These are phyloP conservation scores for Stegodyphus mimosarum DNA, from an alignment of 1,140 invertebrate genomes.

Conservation along the genomic window DNA sequence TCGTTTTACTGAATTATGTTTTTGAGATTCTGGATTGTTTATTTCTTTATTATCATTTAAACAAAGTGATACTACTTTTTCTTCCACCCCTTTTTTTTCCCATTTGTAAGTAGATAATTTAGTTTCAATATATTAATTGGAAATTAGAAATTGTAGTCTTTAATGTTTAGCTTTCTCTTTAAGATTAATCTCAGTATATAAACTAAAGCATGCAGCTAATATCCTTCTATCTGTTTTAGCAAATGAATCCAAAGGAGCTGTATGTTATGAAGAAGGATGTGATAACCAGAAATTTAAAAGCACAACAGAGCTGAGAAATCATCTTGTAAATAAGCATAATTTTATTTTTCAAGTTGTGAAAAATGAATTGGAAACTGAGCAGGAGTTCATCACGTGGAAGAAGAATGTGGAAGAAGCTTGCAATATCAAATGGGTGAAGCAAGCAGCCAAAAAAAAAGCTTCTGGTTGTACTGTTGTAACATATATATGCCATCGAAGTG, in stretches of 20 bases:
- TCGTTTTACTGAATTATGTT: too few species aligned
- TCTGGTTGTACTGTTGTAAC: conserved; percentile 51
- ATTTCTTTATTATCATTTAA: too few species aligned
- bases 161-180: too few species aligned
- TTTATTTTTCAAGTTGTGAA: conserved; percentile 55
- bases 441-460: conserved; percentile 55
- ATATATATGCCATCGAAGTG: conserved; percentile 50
- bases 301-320: conserved; percentile 44
- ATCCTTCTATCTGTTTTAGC: conserved; percentile 23
- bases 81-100: too few species aligned
- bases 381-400: conserved; percentile 47
- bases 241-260: conserved; percentile 34
- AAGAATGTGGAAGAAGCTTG: conserved; percentile 55
- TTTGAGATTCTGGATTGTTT: too few species aligned
- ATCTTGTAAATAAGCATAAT: conserved; percentile 54
- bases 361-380: conserved; percentile 49
- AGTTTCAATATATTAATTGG: too few species aligned
- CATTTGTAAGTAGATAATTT: too few species aligned
- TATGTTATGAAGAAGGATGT: conserved; percentile 56
- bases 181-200: too few species aligned
- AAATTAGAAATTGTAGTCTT: too few species aligned
- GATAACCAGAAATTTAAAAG: conserved; percentile 56
- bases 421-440: conserved; percentile 53
- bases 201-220: not conserved
- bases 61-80: too few species aligned